Evolutionary conservation across 2,888 invertebrate species (phyloP).

Genomic region (Cactoblastis cactorum): DNA sequence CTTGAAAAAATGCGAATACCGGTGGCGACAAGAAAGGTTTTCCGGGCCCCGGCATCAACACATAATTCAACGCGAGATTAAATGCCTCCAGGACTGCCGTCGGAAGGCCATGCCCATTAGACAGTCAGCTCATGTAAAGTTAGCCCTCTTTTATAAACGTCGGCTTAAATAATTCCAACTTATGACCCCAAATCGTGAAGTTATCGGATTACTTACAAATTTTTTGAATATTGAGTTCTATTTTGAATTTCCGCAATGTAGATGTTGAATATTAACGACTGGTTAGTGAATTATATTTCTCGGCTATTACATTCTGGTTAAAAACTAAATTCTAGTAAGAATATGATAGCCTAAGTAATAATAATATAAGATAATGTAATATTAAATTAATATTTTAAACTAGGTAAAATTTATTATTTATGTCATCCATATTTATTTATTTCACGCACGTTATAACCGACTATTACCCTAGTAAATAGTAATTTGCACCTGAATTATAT

Average conservation of each 20-base stretch:
- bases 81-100: slow-evolving; percentile 68
- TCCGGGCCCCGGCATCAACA: slow-evolving; percentile 68
- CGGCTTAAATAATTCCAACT: slow-evolving; percentile 27
- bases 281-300: neutral
- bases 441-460: too few species aligned
- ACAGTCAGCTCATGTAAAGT: slow-evolving; percentile 46
- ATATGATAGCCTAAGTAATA: too few species aligned
- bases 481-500: too few species aligned
- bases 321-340: too few species aligned
- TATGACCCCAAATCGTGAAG: slow-evolving; percentile 4
- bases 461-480: too few species aligned
- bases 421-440: too few species aligned
- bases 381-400: too few species aligned
- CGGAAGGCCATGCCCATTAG: slow-evolving; percentile 69
- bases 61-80: slow-evolving; percentile 74
- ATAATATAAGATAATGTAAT: too few species aligned
- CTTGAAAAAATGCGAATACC: slow-evolving; percentile 57
- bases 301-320: too few species aligned
- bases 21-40: slow-evolving; percentile 59
- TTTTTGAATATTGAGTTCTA: slow-evolving; percentile 8
- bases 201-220: neutral
- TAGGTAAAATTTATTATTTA: too few species aligned
- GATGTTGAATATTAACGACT: neutral
- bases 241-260: neutral
- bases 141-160: slow-evolving; percentile 43